Evolutionary conservation across 1,140 invertebrate species (phyloP).

Genomic region (Aphelinus atriplicis): DNA sequence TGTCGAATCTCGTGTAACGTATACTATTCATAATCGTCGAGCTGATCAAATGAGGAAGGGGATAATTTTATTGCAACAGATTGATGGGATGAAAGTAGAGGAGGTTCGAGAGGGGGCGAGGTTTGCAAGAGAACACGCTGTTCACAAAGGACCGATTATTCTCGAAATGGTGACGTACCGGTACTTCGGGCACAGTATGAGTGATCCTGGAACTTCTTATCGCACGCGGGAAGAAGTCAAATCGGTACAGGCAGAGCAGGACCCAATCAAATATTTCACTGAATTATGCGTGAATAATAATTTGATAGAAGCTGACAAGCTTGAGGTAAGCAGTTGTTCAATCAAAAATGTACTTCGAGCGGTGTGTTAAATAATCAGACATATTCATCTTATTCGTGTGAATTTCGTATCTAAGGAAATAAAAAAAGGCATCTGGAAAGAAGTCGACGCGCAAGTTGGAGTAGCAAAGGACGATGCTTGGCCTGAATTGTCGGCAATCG

Average conservation of each 20-base stretch:
- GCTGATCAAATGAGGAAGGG: neutral
- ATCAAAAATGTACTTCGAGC: no score
- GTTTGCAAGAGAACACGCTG: constrained; percentile 71
- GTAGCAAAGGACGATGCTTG: constrained; percentile 41
- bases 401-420: constrained; percentile 34
- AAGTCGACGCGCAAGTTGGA: constrained; percentile 41
- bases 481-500: constrained; percentile 39
- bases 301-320: constrained; percentile 39
- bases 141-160: constrained; percentile 75
- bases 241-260: constrained; percentile 74
- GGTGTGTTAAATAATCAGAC: neutral
- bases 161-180: constrained; percentile 75
- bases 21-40: constrained; percentile 22
- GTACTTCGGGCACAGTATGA: constrained; percentile 71
- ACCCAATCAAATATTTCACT: constrained; percentile 78
- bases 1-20: constrained; percentile 14
- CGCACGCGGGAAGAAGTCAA: constrained; percentile 77
- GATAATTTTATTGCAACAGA: constrained; percentile 56
- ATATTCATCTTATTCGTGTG: neutral
- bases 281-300: constrained; percentile 31
- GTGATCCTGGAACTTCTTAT: constrained; percentile 69
- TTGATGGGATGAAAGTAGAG: constrained; percentile 82
- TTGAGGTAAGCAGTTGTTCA: constrained; percentile 27
- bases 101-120: constrained; percentile 75
- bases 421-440: constrained; percentile 29